Base-by-base conservation (phyloP, 2,888 invertebrate genomes). In the Hydriomena furcata region DNA sequence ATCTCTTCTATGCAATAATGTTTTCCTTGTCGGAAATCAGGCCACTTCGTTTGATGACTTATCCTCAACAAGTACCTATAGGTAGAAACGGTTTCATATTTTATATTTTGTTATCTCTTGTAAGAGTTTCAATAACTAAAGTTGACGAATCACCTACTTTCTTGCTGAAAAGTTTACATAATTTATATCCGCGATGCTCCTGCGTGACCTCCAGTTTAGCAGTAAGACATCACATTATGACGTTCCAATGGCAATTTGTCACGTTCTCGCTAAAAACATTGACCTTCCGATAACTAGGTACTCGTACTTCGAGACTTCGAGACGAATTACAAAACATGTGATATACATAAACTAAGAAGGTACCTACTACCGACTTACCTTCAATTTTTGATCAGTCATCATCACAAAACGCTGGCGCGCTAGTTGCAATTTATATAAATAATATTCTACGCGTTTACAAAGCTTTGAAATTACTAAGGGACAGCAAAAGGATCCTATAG, bases 191-290 rank as follows among this genome's bases (percentile, higher is more conserved):
- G 21, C 20, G 20, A 25, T 21, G 21, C 31, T 43, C 28, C 10
- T 24, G 66, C 85, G 83, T 86, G 85, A 77, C 63, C 55, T 65
- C 50, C 48, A 60, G 53, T 71, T 86, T 86, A 84, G 74, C 78
- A 52, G 34, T 35, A 47, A 45, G 53, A 61, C 61, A 56, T 44
- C 54, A 65, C 51, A 54, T 55, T 62, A 65, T 76, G 73, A 72
- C 72, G 73, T 60, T 51, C 37, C 50, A 49, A 52, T 48, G 50
- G 61, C 65, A 68, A 72, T 76, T 82, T 86, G 70, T 67, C 84
- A 68, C 61, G 65, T 63, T 60, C 57, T 67, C 66, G 87, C 85
- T 87, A 87, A 88, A 79, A 82, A 71, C 32, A 40, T 23, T 51
- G 71, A 65, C 88, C 86, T 86, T 82, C 76, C n/a, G n/a, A n/a